phyloP scores from a whole-genome alignment of 2,797 vertebrate genomes.

The Gadopsis bispinosus region DNA sequence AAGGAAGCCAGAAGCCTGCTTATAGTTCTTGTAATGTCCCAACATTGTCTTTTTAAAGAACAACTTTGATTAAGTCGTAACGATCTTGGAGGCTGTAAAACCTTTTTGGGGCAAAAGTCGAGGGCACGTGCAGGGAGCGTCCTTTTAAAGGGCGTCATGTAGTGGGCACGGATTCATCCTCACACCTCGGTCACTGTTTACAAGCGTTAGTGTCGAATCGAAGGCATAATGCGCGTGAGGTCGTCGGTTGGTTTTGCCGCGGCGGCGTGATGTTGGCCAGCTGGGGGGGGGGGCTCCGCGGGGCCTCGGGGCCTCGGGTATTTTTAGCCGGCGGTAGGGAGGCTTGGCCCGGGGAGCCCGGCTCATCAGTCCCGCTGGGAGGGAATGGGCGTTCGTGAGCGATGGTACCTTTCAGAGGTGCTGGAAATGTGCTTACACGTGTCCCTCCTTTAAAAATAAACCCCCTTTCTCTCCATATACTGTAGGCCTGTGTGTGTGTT shows the following conservation, averaged over 20 bases:
- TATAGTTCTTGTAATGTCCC: conserved; percentile 36
- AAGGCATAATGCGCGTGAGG: background rate
- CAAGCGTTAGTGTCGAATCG: background rate
- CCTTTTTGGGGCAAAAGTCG: conserved; percentile 22
- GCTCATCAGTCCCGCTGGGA: conserved; percentile 70
- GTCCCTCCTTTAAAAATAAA: conserved; percentile 57
- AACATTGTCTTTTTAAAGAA: conserved; percentile 40
- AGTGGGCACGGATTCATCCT: background rate
- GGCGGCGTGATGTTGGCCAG: conserved; percentile 35
- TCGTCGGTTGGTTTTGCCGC: background rate
- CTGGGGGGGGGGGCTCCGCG: conserved; percentile 51
- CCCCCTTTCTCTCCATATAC: background rate
- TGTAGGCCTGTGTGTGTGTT: conserved; percentile 19
- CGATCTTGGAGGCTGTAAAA: conserved; percentile 43
- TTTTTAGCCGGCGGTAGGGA: conserved; percentile 77
- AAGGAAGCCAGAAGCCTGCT: conserved; percentile 20
- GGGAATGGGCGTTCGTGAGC: conserved; percentile 62
- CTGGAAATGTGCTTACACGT: conserved; percentile 69
- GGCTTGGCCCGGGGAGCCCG: conserved; percentile 65
- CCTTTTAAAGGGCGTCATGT: too few species aligned
- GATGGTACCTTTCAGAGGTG: conserved; percentile 72
- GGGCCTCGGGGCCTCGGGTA: conserved; percentile 72
- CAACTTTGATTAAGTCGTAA: conserved; percentile 57
- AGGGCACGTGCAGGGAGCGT: background rate
- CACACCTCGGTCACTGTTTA: background rate